Percentiles rank a stretch among this genome's conserved stretches.
phyloP scores from a whole-genome alignment of 1,140 invertebrate genomes.

The Ceratitis capitata region DNA sequence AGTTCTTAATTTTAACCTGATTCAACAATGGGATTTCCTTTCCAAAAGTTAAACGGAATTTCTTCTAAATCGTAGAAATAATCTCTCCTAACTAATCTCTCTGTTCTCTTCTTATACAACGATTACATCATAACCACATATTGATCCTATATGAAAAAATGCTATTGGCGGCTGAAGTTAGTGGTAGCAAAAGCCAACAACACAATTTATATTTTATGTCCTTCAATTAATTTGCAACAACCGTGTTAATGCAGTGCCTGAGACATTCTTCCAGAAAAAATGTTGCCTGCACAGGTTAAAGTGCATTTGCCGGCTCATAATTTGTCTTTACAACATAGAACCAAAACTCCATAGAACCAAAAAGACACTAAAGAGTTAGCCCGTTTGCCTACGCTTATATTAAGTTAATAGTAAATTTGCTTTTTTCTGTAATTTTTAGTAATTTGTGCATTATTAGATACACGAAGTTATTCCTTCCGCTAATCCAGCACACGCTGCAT shows the following conservation, averaged over 20 bases:
- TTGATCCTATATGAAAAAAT: no score
- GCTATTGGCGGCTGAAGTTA: not conserved
- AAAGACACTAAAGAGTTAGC: not conserved
- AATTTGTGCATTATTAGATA: not conserved
- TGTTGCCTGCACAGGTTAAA: not conserved
- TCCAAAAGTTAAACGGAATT: no score
- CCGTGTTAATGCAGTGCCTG: not conserved
- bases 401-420: not conserved
- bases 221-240: slow-evolving; percentile 17
- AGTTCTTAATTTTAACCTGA: no score
- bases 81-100: no score
- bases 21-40: no score
- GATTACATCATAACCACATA: no score
- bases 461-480: not conserved
- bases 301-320: not conserved
- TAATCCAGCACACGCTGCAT: not conserved
- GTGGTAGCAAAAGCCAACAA: not conserved
- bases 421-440: not conserved
- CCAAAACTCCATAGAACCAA: not conserved
- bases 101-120: no score
- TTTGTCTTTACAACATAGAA: not conserved
- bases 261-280: not conserved
- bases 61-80: no score
- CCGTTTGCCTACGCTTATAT: not conserved
- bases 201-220: not conserved